Evolutionary conservation across 2,888 invertebrate genomes (phyloP).

Genomic region (Cantharis rustica): DNA sequence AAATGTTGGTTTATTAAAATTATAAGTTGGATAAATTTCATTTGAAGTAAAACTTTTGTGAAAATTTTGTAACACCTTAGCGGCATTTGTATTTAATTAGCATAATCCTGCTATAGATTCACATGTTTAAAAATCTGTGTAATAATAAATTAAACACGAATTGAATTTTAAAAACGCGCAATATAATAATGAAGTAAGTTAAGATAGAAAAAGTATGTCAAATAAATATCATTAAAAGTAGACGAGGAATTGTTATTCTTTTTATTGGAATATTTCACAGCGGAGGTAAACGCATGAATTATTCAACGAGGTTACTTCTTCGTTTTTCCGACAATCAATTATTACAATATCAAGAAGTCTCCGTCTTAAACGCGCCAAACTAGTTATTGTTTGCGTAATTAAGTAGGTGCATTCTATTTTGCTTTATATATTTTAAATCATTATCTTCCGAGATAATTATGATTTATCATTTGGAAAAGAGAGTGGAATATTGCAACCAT

Average conservation of each 20-base stretch:
- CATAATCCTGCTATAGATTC: not conserved
- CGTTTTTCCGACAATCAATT: too few relatives aligned
- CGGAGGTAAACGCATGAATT: not conserved
- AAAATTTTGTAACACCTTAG: not conserved
- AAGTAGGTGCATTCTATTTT: not conserved
- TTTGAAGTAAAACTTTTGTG: not conserved
- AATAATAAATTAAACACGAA: constrained; percentile 7
- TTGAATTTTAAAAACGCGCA: not conserved
- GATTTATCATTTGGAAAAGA: not conserved
- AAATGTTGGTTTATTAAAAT: too few relatives aligned
- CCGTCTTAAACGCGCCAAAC: not conserved
- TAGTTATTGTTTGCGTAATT: not conserved
- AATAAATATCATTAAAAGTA: not conserved
- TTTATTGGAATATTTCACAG: not conserved
- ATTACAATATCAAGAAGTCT: not conserved
- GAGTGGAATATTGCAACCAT: not conserved
- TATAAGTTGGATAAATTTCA: too few relatives aligned
- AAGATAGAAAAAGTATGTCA: constrained; percentile 4
- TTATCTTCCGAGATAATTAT: not conserved
- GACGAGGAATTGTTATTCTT: not conserved
- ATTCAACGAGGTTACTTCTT: not conserved
- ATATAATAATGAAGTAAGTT: not conserved
- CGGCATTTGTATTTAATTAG: not conserved
- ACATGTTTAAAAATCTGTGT: not conserved
- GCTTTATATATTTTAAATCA: not conserved